Conservation (phyloP, 1,140 invertebrate species). For the Procambarus clarkii region DNA sequence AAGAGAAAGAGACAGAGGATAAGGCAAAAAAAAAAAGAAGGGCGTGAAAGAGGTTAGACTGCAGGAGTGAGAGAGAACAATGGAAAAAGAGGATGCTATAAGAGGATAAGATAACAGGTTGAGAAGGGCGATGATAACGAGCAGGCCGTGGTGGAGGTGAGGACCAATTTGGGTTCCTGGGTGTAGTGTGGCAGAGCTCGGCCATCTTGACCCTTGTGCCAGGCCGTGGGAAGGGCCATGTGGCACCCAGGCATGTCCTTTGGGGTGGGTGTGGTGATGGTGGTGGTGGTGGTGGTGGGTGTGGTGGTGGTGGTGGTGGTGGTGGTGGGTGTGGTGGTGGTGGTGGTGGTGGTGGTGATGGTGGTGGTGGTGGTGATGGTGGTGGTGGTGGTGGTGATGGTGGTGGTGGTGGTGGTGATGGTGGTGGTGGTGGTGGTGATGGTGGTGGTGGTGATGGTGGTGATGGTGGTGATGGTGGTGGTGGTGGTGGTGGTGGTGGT, state of each 20-base stretch:
- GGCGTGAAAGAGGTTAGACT: no score
- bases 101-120: not conserved
- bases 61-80: not conserved
- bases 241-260: no score
- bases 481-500: not conserved
- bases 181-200: no score
- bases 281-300: not conserved
- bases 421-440: not conserved
- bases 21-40: no score
- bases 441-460: not conserved
- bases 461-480: not conserved
- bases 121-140: not conserved
- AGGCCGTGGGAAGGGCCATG: no score
- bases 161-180: not conserved
- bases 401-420: not conserved
- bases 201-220: no score
- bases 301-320: no score
- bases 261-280: no score
- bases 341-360: no score
- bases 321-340: no score
- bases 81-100: constrained; percentile 6
- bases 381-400: not conserved
- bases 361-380: not conserved
- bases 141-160: not conserved
- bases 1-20: no score